A percentile compares a stretch with the other conserved stretches of the same genome.
These are phyloP conservation scores for Rhagonycha fulva DNA, from an alignment of 2,888 invertebrate species.

Conservation along the genomic window DNA sequence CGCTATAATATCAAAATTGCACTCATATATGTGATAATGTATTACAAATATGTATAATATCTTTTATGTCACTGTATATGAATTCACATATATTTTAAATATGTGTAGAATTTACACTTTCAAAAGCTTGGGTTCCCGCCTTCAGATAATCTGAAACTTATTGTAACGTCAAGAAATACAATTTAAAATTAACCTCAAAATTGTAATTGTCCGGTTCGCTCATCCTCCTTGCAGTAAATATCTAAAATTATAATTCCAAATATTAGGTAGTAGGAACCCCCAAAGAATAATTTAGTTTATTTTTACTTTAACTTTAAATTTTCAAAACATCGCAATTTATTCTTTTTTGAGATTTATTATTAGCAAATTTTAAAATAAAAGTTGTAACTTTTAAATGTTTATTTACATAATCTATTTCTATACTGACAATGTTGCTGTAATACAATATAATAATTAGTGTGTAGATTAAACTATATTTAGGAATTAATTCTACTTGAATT, in stretches of 20 bases:
- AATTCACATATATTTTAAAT: neutral
- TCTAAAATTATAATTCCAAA: neutral
- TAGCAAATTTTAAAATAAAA: neutral
- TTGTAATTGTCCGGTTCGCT: neutral
- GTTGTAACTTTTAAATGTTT: neutral
- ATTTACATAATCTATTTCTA: neutral
- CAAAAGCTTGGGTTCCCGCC: neutral
- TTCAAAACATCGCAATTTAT: neutral
- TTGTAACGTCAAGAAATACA: neutral
- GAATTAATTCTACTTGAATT: slow-evolving; percentile 9
- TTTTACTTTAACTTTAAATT: neutral
- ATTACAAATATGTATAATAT: neutral
- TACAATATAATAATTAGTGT: slow-evolving; percentile 12
- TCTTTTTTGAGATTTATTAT: neutral
- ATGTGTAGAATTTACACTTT: neutral
- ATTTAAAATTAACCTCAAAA: neutral
- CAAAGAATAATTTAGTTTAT: no score
- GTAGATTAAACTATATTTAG: slow-evolving; percentile 14
- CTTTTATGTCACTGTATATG: neutral
- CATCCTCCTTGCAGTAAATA: neutral
- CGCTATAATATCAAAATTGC: neutral
- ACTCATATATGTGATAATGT: neutral
- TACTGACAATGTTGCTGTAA: slow-evolving; percentile 14
- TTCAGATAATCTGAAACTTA: neutral
- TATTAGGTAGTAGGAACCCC: neutral